Conservation (phyloP, 2,797 vertebrate species). For the Cheirogaleus major region DNA sequence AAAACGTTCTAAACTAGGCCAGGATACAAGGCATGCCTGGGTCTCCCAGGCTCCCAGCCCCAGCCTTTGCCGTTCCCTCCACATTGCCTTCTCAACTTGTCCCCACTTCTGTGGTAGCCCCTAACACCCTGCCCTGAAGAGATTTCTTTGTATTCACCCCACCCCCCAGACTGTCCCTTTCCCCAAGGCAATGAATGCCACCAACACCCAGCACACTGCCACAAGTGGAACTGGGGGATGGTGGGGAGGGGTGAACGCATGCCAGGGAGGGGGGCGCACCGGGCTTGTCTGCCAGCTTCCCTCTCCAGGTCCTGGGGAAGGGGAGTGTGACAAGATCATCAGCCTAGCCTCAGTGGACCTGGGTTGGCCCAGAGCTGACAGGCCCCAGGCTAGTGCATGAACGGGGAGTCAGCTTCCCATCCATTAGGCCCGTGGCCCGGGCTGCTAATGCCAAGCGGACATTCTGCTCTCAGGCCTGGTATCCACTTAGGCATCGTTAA, state of each 20-base stretch:
- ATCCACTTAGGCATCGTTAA: slow-evolving; percentile 85
- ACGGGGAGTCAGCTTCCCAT: slow-evolving; percentile 31
- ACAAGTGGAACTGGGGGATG: too few relatives aligned
- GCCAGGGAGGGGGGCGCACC: not conserved
- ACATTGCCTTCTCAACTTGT: not conserved
- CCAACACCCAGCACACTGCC: not conserved
- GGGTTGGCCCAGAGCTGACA: not conserved
- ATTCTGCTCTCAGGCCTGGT: slow-evolving; percentile 64
- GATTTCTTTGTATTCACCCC: not conserved
- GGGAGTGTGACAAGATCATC: not conserved
- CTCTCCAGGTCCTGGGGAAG: not conserved
- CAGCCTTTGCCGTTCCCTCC: not conserved
- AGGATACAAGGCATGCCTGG: not conserved
- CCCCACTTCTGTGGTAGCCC: not conserved
- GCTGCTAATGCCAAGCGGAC: slow-evolving; percentile 69
- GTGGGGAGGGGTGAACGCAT: not conserved
- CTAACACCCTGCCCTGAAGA: not conserved
- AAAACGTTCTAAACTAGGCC: not conserved
- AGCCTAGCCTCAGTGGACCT: not conserved
- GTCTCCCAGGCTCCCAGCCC: not conserved
- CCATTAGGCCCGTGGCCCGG: slow-evolving; percentile 74
- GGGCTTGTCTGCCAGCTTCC: not conserved
- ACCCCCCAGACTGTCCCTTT: not conserved
- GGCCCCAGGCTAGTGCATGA: not conserved
- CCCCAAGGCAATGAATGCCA: not conserved